These are phyloP conservation scores for Tipula helvola DNA, from an alignment of 2,888 invertebrate genomes.

Conservation along the genomic window DNA sequence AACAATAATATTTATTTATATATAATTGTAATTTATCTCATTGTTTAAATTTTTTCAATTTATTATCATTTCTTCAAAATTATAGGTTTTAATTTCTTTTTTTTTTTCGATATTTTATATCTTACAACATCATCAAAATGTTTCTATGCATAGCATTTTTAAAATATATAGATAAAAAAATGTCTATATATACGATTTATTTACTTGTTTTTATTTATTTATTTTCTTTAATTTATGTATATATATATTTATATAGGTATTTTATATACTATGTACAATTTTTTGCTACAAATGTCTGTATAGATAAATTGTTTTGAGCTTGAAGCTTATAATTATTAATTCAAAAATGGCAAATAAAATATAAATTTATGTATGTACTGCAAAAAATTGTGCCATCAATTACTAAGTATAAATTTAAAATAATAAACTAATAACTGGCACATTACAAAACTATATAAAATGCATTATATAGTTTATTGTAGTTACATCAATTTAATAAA, in stretches of 20 bases:
- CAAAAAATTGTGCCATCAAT: not conserved
- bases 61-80: not conserved
- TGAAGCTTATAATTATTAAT: not conserved
- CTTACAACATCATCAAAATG: conserved; percentile 7
- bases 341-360: not conserved
- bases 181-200: not conserved
- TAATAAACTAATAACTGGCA: not conserved
- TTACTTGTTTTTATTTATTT: not conserved
- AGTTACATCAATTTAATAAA: too few relatives aligned
- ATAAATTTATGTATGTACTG: not conserved
- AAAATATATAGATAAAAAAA: not conserved
- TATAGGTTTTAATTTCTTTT: not conserved
- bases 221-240: not conserved
- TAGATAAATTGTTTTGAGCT: not conserved
- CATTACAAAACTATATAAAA: not conserved
- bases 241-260: not conserved
- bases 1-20: not conserved
- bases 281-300: not conserved
- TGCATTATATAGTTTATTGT: not conserved
- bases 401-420: not conserved
- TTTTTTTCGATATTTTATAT: conserved; percentile 11
- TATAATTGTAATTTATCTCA: not conserved
- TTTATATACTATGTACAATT: not conserved
- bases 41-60: not conserved
- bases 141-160: conserved; percentile 9